A percentile compares a stretch with the other conserved stretches of the same genome.
Evolutionary conservation across 2,888 invertebrate species (phyloP).

Genomic region (Drosophila subquinaria): DNA sequence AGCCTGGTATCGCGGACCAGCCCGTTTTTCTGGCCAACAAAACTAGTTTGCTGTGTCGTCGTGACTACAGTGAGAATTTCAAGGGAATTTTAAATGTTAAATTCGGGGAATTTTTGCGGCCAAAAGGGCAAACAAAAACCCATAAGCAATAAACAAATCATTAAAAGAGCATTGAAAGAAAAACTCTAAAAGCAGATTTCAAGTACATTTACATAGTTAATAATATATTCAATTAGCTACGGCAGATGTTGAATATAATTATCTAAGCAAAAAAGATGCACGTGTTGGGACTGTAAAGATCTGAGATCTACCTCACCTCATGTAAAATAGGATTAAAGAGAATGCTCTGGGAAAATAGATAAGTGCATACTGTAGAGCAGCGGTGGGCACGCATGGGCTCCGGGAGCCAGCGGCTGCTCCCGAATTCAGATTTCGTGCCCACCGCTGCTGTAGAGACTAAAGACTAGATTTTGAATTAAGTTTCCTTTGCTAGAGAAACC

Average conservation of each 20-base stretch:
- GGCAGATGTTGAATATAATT: conserved; percentile 2
- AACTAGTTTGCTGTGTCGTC: conserved; percentile 9
- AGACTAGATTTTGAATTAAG: neutral
- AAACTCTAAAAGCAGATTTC: neutral
- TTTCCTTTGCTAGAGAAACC: neutral
- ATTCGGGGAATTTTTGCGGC: conserved; percentile 13
- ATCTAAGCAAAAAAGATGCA: neutral
- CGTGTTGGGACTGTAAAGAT: neutral
- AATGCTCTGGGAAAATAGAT: neutral
- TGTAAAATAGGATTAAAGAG: no score
- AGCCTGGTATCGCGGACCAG: neutral
- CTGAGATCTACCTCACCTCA: neutral
- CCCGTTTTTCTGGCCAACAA: neutral
- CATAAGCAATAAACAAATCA: conserved; percentile 12
- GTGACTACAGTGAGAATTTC: conserved; percentile 10
- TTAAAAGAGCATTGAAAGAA: conserved; percentile 4
- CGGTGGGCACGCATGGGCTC: no score
- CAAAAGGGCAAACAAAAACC: conserved; percentile 8
- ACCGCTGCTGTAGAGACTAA: neutral
- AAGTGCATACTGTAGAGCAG: no score
- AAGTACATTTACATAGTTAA: conserved; percentile 13
- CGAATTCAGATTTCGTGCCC: no score
- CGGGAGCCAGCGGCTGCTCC: no score
- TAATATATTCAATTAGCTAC: conserved; percentile 8
- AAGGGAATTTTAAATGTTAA: conserved; percentile 8